A percentile compares a stretch with the other conserved stretches of the same genome.
phyloP scores from a whole-genome alignment of 2,113 vertebrate genomes.

The Mastomys natalensis region DNA sequence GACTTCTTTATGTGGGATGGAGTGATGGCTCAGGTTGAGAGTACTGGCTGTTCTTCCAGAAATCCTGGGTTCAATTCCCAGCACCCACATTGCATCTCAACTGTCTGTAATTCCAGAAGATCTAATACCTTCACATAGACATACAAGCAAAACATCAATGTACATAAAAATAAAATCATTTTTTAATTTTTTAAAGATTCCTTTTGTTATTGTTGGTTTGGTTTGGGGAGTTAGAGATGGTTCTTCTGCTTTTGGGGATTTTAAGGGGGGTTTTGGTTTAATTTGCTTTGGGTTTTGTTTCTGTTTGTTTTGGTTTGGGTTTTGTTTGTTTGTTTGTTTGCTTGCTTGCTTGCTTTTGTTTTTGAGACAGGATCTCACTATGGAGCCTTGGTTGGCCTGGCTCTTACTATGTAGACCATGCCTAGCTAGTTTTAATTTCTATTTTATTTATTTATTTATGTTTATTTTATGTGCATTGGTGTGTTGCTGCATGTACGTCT shows the following conservation, averaged over 20 bases:
- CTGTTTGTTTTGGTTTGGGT: neutral
- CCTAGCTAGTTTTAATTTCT: neutral
- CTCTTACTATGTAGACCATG: neutral
- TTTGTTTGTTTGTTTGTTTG: neutral
- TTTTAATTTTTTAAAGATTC: neutral
- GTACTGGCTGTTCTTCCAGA: too few species aligned
- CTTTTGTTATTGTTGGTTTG: neutral
- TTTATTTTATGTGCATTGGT: too few species aligned
- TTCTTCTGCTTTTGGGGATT: neutral
- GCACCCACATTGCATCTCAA: too few species aligned
- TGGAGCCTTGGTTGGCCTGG: neutral
- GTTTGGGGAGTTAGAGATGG: neutral
- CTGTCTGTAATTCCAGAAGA: too few species aligned
- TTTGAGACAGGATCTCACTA: neutral
- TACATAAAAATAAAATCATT: too few species aligned
- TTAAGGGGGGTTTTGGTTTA: neutral
- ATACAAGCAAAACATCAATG: too few species aligned
- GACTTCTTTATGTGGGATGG: too few species aligned
- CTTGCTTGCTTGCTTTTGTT: neutral
- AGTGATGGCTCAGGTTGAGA: too few species aligned
- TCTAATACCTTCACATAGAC: too few species aligned
- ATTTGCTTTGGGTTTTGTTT: neutral
- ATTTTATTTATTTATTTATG: too few species aligned
- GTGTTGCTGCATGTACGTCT: too few species aligned
- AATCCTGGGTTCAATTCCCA: too few species aligned